Evolutionary conservation across 2,113 vertebrate species (phyloP).

Genomic region (Actinemys pallida): DNA sequence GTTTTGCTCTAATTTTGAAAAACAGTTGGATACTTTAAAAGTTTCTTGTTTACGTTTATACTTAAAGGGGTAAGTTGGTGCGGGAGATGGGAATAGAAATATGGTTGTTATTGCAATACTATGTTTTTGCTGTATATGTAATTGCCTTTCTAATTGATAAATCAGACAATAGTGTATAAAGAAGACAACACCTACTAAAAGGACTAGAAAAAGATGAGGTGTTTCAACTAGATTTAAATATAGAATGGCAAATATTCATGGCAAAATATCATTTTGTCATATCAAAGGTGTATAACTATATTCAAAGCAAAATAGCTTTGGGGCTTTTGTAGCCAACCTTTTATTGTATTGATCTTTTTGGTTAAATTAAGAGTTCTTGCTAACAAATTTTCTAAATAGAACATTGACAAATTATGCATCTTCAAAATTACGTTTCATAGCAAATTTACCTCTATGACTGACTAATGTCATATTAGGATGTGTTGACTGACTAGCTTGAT

Average conservation of each 20-base stretch:
- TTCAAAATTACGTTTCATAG: slow-evolving; percentile 30
- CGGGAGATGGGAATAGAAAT: background rate
- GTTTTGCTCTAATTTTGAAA: background rate
- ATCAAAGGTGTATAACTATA: background rate
- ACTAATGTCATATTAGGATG: background rate
- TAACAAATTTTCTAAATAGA: slow-evolving; percentile 58
- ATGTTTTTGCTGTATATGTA: accelerated
- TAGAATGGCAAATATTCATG: slow-evolving; percentile 48
- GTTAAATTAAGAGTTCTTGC: slow-evolving; percentile 52
- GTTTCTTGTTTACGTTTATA: background rate
- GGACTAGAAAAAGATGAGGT: background rate
- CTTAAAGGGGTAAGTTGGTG: background rate
- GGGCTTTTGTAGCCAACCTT: slow-evolving; percentile 46
- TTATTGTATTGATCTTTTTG: slow-evolving; percentile 24
- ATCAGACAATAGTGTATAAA: background rate
- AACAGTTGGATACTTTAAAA: accelerated
- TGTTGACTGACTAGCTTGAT: background rate
- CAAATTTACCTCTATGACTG: slow-evolving; percentile 19
- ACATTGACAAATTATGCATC: slow-evolving; percentile 37
- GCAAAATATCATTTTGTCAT: slow-evolving; percentile 40
- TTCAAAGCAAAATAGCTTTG: background rate
- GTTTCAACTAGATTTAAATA: background rate
- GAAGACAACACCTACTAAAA: background rate
- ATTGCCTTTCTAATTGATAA: background rate
- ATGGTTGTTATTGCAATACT: background rate